Conservation (phyloP, 2,888 invertebrate species). For the Acleris sparsana region DNA sequence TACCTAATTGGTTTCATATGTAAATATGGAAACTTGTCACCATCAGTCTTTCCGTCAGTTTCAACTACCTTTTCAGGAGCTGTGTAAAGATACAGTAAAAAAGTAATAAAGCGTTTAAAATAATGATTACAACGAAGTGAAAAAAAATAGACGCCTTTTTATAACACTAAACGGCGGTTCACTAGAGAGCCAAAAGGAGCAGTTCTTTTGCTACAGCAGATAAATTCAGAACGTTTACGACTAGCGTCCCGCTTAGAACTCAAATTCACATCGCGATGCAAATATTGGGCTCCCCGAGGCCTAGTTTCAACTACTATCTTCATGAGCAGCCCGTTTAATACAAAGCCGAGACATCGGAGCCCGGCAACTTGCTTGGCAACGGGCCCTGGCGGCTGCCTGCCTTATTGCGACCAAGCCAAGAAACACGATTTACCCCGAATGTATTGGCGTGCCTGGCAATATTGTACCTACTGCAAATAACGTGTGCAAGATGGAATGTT, state of each 20-base stretch:
- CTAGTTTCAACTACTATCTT: constrained; percentile 3
- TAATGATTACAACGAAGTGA: too few species aligned
- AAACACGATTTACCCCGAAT: constrained; percentile 63
- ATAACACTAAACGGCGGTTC: too few species aligned
- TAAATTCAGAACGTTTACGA: too few species aligned
- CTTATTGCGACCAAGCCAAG: constrained; percentile 70
- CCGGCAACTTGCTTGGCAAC: constrained; percentile 67
- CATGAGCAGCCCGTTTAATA: constrained; percentile 24
- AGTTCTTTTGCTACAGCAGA: too few species aligned
- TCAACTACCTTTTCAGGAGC: too few species aligned
- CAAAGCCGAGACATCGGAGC: constrained; percentile 21
- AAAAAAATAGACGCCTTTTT: too few species aligned
- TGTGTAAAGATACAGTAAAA: too few species aligned
- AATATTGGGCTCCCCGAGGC: constrained; percentile 3
- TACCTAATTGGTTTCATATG: too few species aligned
- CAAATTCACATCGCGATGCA: background rate
- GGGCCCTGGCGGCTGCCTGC: constrained; percentile 66
- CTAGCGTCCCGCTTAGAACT: background rate
- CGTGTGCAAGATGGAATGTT: background rate
- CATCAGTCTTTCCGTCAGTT: too few species aligned
- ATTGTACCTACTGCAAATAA: constrained; percentile 24
- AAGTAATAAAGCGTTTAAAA: too few species aligned
- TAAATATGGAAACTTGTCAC: too few species aligned
- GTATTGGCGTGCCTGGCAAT: constrained; percentile 40
- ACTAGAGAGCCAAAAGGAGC: too few species aligned